Base-by-base conservation (phyloP, 2,888 invertebrate species). In the Itoplectis maculator region DNA sequence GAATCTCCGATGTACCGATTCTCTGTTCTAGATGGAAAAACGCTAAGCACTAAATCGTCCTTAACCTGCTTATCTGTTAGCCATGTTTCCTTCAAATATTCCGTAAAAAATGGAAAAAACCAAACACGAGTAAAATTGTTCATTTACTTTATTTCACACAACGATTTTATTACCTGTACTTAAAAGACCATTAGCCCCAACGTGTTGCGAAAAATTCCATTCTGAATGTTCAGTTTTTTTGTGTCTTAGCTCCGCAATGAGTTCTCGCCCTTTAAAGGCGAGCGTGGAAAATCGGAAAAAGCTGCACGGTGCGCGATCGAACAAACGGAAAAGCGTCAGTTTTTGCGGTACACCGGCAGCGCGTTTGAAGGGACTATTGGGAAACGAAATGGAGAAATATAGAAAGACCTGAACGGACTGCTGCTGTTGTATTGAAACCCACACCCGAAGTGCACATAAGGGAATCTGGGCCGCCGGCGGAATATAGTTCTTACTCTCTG, bases 311-410 rank as follows among this genome's bases (percentile, higher is more conserved):
- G 59, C 29, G 59, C 23, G 35, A 51, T 73, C 20, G 73, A n/a
- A 37, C 61, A 49, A 63, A 37, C 40, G 73, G 73, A 63, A 73
- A 61, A 73, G 63, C n/a, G 73, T 63, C 61, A 73, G 49, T 40
- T 73, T 73, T 6, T 20, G 9, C 23, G 35, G 6, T n/a, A 42
- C 63, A 40, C 49, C 37, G 63, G 49, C 59, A 8, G n/a, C 15
- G 20, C 35, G 59, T 35, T 35, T 35, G 7, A 15, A 35, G 8
- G 35, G 59, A 35, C 13, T 35, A 35, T 59, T 59, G 59, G 59
- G 59, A 15, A 29, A 35, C 15, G n/a, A n/a, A 37, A 47, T 35
- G 5, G 49, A 35, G 35, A 20, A 35, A 13, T 40, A 23, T 9
- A 40, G 35, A 73, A 20, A 49, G 11, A 69, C 45, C 9, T 5